A percentile compares a stretch with the other conserved stretches of the same genome.
Evolutionary conservation across 1,140 invertebrate species (phyloP).

Genomic region (Campoletis sonorensis): DNA sequence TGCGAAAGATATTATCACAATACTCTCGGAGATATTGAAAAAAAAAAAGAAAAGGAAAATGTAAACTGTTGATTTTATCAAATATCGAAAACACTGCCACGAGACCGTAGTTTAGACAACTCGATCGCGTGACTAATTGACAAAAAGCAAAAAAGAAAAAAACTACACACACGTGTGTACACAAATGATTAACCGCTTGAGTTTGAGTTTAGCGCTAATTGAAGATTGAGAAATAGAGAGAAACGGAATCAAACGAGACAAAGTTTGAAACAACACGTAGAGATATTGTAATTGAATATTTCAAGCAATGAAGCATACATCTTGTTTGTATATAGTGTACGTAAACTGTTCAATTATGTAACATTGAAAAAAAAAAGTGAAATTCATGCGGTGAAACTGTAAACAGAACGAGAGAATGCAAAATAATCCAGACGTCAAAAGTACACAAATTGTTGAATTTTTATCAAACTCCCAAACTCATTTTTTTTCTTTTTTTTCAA

Average conservation of each 20-base stretch:
- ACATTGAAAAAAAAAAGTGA: neutral
- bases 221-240: neutral
- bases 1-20: neutral
- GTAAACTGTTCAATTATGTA: slow-evolving; percentile 13
- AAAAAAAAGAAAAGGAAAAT: slow-evolving; percentile 5
- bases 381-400: neutral
- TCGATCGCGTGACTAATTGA: slow-evolving; percentile 23
- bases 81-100: slow-evolving; percentile 32
- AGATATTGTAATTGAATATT: slow-evolving; percentile 5
- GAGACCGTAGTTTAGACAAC: slow-evolving; percentile 36
- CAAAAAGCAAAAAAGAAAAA: neutral
- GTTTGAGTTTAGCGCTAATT: slow-evolving; percentile 27
- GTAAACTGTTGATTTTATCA: slow-evolving; percentile 20
- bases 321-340: slow-evolving; percentile 38
- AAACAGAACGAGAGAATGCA: neutral
- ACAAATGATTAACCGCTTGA: slow-evolving; percentile 14
- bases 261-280: neutral
- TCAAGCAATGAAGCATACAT: slow-evolving; percentile 7
- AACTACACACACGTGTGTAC: no score
- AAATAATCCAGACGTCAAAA: neutral
- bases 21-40: neutral
- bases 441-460: neutral
- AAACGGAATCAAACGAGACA: neutral
- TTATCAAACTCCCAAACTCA: no score
- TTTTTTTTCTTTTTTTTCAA: no score